Conservation (phyloP, 2,888 invertebrate species). For the Pegoplata infirma region DNA sequence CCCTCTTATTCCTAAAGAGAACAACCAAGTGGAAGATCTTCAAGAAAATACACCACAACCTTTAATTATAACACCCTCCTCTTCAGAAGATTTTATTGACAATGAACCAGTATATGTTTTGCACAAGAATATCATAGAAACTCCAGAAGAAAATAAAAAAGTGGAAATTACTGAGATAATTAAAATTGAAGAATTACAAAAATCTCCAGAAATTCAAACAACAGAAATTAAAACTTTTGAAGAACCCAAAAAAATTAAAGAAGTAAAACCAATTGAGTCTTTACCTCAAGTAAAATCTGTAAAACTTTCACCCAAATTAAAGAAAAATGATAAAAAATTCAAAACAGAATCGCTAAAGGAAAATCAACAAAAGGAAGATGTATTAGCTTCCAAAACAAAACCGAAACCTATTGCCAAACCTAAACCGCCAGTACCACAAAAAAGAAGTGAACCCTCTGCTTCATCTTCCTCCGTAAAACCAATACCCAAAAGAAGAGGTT, state of each 20-base stretch:
- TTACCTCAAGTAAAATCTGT: background rate
- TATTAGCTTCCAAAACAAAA: constrained; percentile 28
- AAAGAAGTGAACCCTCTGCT: constrained; percentile 65
- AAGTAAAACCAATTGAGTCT: too few species aligned
- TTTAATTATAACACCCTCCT: background rate
- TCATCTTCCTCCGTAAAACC: constrained; percentile 64
- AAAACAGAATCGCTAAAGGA: constrained; percentile 23
- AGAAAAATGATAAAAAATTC: constrained; percentile 57
- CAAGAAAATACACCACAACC: background rate
- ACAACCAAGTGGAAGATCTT: background rate
- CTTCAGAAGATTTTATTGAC: constrained; percentile 14
- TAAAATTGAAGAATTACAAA: constrained; percentile 45
- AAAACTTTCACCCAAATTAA: constrained; percentile 59
- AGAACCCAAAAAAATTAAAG: background rate
- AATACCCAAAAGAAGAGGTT: constrained; percentile 67
- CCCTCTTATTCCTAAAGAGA: too few species aligned
- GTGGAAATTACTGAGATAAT: constrained; percentile 28
- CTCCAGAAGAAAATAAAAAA: background rate
- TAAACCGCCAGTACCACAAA: constrained; percentile 70
- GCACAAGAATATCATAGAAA: constrained; percentile 69
- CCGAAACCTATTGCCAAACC: constrained; percentile 37
- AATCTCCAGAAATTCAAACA: background rate
- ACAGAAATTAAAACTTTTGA: background rate
- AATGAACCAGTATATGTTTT: constrained; percentile 69
- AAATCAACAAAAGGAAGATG: constrained; percentile 47